Evolutionary conservation across 2,888 invertebrate genomes (phyloP).

Genomic region (Dendrolimus pini): DNA sequence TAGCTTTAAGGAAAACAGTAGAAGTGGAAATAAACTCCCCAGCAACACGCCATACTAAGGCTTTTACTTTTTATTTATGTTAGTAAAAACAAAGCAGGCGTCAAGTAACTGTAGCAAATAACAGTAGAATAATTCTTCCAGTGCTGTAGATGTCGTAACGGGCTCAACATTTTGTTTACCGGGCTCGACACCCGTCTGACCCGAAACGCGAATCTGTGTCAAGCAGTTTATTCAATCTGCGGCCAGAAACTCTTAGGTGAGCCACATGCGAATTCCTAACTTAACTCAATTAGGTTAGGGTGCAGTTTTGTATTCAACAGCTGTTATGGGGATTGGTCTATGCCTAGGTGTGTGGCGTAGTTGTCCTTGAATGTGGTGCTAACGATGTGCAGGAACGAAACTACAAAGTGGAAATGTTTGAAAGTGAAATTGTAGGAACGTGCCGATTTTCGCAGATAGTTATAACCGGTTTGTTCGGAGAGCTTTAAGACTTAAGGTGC

Average conservation of each 20-base stretch:
- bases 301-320: conserved; percentile 23
- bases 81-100: too few relatives aligned
- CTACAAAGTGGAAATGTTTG: conserved; percentile 28
- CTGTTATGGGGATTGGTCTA: conserved; percentile 35
- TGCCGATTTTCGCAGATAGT: neutral
- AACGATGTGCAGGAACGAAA: conserved; percentile 33
- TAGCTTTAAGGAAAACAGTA: too few relatives aligned
- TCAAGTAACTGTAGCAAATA: neutral
- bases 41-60: too few relatives aligned
- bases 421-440: conserved; percentile 8
- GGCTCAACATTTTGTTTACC: conserved; percentile 53
- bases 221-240: conserved; percentile 76
- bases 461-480: neutral
- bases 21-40: too few relatives aligned
- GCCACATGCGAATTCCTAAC: conserved; percentile 33
- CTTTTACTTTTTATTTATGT: too few relatives aligned
- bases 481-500: too few relatives aligned
- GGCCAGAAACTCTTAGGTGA: conserved; percentile 42
- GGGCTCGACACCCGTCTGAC: conserved; percentile 60
- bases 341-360: conserved; percentile 45
- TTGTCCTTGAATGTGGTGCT: conserved; percentile 62
- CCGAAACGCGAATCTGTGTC: conserved; percentile 75
- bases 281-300: conserved; percentile 31
- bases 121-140: conserved; percentile 29
- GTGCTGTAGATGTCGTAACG: conserved; percentile 54